Conservation (phyloP, 2,113 vertebrate species). For the rabbit (Oryctolagus cuniculus) region mOryCun1.1 NC_091452.1:1953501-1954000, state of each 20-base stretch:
- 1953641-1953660: conserved; percentile 41
- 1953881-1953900: accelerated
- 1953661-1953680: neutral
- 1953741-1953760: accelerated
- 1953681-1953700: accelerated
- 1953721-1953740: too few relatives aligned
- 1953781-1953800: accelerated
- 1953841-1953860: conserved; percentile 1
- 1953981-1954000: accelerated
- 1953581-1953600: neutral
- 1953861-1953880: accelerated
- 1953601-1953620: conserved; percentile 29
- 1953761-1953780: accelerated
- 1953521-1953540: conserved; percentile 85
- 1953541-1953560: neutral
- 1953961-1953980: conserved; percentile 52
- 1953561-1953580: neutral
- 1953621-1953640: neutral
- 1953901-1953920: accelerated
- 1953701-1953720: too few relatives aligned
- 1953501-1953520: conserved; percentile 81
- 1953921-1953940: neutral
- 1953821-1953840: neutral
- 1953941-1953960: neutral
- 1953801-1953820: conserved; percentile 48